Conservation (phyloP, 2,888 invertebrate genomes). For the Aquatica leii region DNA sequence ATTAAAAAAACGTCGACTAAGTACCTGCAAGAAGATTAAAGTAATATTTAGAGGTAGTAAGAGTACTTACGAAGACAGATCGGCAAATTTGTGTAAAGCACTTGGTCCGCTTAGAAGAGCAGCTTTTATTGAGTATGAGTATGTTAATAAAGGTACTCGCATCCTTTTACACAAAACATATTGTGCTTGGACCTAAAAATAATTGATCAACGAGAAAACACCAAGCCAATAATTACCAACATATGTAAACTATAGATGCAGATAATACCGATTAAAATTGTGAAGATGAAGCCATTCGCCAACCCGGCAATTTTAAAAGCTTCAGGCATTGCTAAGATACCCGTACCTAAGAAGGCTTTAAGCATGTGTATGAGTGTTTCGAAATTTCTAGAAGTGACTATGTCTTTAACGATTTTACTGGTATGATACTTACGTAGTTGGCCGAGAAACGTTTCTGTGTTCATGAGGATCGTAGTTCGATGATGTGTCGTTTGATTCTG, state of each 20-base stretch:
- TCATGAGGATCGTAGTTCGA: constrained; percentile 76
- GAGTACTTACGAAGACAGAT: constrained; percentile 44
- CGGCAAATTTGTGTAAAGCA: constrained; percentile 68
- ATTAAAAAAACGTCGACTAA: constrained; percentile 79
- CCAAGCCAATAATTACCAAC: too few species aligned
- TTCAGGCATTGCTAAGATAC: too few species aligned
- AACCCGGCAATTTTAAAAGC: too few species aligned
- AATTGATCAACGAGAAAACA: too few species aligned
- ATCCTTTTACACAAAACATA: constrained; percentile 71
- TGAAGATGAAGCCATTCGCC: too few species aligned
- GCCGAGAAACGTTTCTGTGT: constrained; percentile 72
- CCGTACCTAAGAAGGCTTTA: too few species aligned
- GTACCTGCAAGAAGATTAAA: too few species aligned
- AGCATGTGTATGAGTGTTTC: constrained; percentile 85
- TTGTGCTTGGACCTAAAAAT: constrained; percentile 55
- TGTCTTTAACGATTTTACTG: not conserved
- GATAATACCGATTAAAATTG: constrained; percentile 79
- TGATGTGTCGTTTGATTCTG: too few species aligned
- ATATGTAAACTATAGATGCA: constrained; percentile 91
- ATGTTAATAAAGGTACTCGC: constrained; percentile 79
- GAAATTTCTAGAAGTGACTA: constrained; percentile 71
- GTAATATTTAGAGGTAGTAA: not conserved
- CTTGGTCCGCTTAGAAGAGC: constrained; percentile 80
- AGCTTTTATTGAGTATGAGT: constrained; percentile 75
- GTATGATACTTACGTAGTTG: constrained; percentile 80